Evolutionary conservation across 2,888 invertebrate species (phyloP).

Genomic region (Eupithecia dodoneata): DNA sequence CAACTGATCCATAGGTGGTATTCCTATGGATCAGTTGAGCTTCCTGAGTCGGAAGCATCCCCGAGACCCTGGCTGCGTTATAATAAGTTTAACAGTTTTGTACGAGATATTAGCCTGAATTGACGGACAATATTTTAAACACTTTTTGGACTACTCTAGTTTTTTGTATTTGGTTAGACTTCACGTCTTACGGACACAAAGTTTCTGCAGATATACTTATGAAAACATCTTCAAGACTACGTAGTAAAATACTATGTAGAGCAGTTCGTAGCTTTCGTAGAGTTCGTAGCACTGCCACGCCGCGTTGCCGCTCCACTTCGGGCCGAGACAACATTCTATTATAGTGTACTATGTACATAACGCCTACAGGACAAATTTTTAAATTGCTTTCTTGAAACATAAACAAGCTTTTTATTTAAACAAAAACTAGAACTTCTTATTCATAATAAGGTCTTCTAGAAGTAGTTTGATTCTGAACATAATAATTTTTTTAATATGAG

Average conservation of each 20-base stretch:
- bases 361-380: constrained; percentile 77
- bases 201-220: neutral
- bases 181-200: neutral
- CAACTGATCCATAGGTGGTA: too few relatives aligned
- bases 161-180: neutral
- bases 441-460: neutral
- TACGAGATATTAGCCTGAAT: neutral
- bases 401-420: neutral
- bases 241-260: neutral
- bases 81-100: neutral
- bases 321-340: constrained; percentile 60
- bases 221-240: neutral
- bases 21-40: too few relatives aligned
- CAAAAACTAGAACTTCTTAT: neutral
- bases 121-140: neutral
- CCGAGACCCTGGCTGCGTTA: too few relatives aligned
- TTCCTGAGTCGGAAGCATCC: too few relatives aligned
- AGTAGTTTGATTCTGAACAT: neutral
- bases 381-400: constrained; percentile 71
- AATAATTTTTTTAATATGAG: too few relatives aligned
- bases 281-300: constrained; percentile 53
- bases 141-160: neutral
- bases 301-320: constrained; percentile 56
- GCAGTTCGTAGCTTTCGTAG: constrained; percentile 56
- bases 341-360: constrained; percentile 54